Evolutionary conservation across 2,888 invertebrate genomes (phyloP).

Genomic region (Leptinotarsa tumamoca): DNA sequence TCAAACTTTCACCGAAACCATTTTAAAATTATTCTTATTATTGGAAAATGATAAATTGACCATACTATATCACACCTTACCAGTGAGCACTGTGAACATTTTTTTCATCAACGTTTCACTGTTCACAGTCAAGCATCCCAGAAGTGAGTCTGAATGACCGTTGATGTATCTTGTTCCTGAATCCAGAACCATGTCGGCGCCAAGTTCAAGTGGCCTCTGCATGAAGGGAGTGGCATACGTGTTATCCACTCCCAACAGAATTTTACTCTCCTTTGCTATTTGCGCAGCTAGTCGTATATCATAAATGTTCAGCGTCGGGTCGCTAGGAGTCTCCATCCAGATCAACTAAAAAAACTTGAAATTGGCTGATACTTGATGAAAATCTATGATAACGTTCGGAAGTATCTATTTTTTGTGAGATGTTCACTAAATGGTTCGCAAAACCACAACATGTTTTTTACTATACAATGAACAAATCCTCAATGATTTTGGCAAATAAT

Average conservation of each 20-base stretch:
- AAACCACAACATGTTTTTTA: too few species aligned
- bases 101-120: slow-evolving; percentile 63
- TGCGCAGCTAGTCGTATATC: slow-evolving; percentile 80
- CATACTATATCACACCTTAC: slow-evolving; percentile 19
- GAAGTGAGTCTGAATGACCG: slow-evolving; percentile 55
- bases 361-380: neutral
- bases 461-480: too few species aligned
- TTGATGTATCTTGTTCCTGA: slow-evolving; percentile 56
- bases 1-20: too few species aligned
- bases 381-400: too few species aligned
- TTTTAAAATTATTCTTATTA: too few species aligned
- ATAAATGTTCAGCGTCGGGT: slow-evolving; percentile 85
- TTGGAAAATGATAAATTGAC: neutral
- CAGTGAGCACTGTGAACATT: slow-evolving; percentile 59
- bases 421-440: too few species aligned
- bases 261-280: slow-evolving; percentile 67
- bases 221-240: slow-evolving; percentile 51
- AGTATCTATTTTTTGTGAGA: too few species aligned
- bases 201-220: slow-evolving; percentile 54
- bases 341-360: slow-evolving; percentile 71
- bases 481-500: too few species aligned
- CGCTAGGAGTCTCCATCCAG: slow-evolving; percentile 94
- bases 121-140: slow-evolving; percentile 51
- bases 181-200: slow-evolving; percentile 54
- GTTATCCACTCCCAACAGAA: slow-evolving; percentile 49